Evolutionary conservation across 1,140 invertebrate genomes (phyloP).

Genomic region (Caenorhabditis inopinata): DNA sequence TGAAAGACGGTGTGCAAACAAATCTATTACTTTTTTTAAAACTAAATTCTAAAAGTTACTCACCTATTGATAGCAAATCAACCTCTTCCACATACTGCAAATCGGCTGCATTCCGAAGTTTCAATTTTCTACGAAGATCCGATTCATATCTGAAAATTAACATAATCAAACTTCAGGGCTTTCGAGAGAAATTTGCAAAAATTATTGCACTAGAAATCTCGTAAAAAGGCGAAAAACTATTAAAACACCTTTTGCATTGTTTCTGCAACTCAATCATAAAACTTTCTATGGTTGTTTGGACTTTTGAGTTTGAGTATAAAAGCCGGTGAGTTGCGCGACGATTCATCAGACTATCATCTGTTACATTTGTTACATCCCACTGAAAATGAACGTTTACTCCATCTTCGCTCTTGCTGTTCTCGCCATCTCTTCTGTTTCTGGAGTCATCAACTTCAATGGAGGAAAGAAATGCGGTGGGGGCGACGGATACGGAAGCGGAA

Average conservation of each 20-base stretch:
- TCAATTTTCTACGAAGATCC: constrained; percentile 67
- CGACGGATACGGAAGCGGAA: not conserved
- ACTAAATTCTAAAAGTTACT: not conserved
- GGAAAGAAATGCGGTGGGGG: not conserved
- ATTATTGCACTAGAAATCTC: no score
- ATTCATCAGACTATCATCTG: no score
- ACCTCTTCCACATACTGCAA: constrained; percentile 93
- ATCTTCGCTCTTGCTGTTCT: not conserved
- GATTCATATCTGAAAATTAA: constrained; percentile 58
- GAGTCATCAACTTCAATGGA: not conserved
- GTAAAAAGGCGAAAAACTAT: no score
- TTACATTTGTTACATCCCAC: no score
- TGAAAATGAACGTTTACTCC: constrained; percentile 23
- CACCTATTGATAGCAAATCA: constrained; percentile 80
- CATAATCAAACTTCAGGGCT: not conserved
- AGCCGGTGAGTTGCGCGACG: not conserved
- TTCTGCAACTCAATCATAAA: no score
- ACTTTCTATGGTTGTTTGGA: no score
- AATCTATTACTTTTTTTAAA: no score
- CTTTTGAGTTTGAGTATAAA: not conserved
- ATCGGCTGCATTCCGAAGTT: constrained; percentile 77
- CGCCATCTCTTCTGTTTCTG: constrained; percentile 12
- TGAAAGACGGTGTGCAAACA: no score
- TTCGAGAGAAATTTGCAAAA: not conserved
- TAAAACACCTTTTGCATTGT: no score